Percentiles rank a stretch among this genome's conserved stretches.
These are phyloP conservation scores for Glyptemys insculpta DNA, from an alignment of 2,797 vertebrate genomes.

Conservation along the genomic window DNA sequence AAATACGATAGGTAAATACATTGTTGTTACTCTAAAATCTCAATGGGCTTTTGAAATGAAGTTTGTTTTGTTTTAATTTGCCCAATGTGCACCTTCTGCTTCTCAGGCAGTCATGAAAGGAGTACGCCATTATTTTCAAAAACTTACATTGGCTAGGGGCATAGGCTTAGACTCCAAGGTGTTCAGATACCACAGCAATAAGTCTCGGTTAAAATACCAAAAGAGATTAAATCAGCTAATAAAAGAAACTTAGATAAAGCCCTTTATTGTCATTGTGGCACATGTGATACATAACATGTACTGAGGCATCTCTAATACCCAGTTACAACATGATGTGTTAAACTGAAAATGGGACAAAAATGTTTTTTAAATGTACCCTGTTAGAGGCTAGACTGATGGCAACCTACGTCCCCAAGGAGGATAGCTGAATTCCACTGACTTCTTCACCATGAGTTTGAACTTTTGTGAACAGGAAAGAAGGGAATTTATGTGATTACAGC, in stretches of 20 bases:
- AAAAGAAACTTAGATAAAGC: constrained; percentile 53
- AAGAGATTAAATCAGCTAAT: constrained; percentile 35
- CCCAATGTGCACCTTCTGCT: constrained; percentile 43
- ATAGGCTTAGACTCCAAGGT: constrained; percentile 40
- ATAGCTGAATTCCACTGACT: constrained; percentile 59
- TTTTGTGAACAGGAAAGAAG: constrained; percentile 63
- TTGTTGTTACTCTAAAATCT: constrained; percentile 37
- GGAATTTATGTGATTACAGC: constrained; percentile 56
- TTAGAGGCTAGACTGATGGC: constrained; percentile 70
- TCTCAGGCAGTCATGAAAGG: constrained; percentile 2
- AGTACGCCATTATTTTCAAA: constrained; percentile 40
- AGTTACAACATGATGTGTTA: constrained; percentile 60
- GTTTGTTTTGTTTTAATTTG: constrained; percentile 31
- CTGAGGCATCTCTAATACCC: constrained; percentile 51
- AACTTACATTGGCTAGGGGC: constrained; percentile 40
- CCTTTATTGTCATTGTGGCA: constrained; percentile 53
- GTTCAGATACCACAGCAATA: neutral
- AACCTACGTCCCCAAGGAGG: constrained; percentile 67
- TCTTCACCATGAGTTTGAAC: constrained; percentile 53
- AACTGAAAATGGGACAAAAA: constrained; percentile 64
- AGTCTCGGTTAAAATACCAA: constrained; percentile 51
- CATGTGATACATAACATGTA: constrained; percentile 65
- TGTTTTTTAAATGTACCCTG: constrained; percentile 68
- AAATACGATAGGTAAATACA: neutral
- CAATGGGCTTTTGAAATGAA: constrained; percentile 20